phyloP scores from a whole-genome alignment of 92 coral and sea anemone genomes.

The Epizoanthus scotinus region DNA sequence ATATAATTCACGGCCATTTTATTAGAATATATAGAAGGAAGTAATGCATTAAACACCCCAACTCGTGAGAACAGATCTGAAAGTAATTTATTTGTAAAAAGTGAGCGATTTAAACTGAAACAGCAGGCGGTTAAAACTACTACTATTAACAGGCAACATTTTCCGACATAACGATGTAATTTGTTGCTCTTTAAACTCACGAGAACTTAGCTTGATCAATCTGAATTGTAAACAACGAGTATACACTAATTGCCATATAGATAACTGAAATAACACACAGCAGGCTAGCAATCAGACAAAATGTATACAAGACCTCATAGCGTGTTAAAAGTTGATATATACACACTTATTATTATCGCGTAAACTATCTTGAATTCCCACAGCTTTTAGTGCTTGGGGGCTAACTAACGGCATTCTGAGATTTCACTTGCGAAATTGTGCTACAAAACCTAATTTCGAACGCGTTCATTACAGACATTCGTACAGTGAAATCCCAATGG shows the following conservation, averaged over 20 bases:
- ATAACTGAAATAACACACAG: conserved; percentile 47
- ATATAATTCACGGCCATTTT: conserved; percentile 34
- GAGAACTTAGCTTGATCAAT: neutral
- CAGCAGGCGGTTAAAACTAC: conserved; percentile 23
- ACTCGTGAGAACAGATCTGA: conserved; percentile 28
- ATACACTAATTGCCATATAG: conserved; percentile 35
- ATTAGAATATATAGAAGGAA: conserved; percentile 28
- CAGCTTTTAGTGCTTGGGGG: conserved; percentile 29
- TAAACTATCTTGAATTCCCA: conserved; percentile 34
- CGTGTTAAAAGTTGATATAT: conserved; percentile 50
- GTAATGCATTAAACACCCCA: conserved; percentile 25
- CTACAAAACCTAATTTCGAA: neutral
- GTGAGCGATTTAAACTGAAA: conserved; percentile 15
- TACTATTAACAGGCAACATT: conserved; percentile 12
- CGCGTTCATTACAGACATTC: neutral
- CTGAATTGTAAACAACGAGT: conserved; percentile 41
- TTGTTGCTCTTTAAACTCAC: conserved; percentile 25
- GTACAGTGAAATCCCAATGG: conserved; percentile 18
- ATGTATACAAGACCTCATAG: conserved; percentile 56
- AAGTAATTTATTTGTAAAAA: conserved; percentile 32
- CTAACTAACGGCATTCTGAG: neutral
- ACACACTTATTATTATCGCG: conserved; percentile 55
- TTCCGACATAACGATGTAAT: conserved; percentile 14
- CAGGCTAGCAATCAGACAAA: conserved; percentile 53
- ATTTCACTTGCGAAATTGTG: neutral